Conservation (phyloP, 2,888 invertebrate genomes). For the Steinernema scapterisci region DNA sequence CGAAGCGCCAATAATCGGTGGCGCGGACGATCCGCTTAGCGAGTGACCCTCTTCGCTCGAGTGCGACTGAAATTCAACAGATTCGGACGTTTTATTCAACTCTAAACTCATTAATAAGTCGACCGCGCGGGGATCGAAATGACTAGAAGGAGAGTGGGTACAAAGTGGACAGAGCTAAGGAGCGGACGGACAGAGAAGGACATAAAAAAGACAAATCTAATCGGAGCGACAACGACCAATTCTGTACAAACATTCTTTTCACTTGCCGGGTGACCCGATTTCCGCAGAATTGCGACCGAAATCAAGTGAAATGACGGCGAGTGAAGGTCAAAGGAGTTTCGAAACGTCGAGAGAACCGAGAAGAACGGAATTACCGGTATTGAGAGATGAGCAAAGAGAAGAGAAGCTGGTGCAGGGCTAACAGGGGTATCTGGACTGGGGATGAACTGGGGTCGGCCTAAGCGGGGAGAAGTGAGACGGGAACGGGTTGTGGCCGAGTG, state of each 20-base stretch:
- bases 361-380: background rate
- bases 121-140: constrained; percentile 3
- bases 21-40: background rate
- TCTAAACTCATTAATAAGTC: background rate
- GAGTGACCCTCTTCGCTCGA: constrained; percentile 26
- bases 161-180: background rate
- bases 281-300: background rate
- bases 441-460: background rate
- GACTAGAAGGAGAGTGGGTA: background rate
- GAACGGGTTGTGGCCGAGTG: background rate
- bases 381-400: background rate
- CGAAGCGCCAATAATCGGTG: background rate
- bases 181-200: background rate
- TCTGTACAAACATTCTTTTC: constrained; percentile 5
- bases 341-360: background rate
- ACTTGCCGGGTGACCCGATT: background rate
- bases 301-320: background rate
- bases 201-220: background rate
- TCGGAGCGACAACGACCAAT: background rate
- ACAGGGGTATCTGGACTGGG: background rate
- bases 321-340: background rate
- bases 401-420: background rate
- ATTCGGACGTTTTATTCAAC: background rate
- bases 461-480: constrained; percentile 15
- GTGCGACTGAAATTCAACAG: background rate